phyloP scores from a whole-genome alignment of 1,140 invertebrate species.

The Diuraphis noxia region DNA sequence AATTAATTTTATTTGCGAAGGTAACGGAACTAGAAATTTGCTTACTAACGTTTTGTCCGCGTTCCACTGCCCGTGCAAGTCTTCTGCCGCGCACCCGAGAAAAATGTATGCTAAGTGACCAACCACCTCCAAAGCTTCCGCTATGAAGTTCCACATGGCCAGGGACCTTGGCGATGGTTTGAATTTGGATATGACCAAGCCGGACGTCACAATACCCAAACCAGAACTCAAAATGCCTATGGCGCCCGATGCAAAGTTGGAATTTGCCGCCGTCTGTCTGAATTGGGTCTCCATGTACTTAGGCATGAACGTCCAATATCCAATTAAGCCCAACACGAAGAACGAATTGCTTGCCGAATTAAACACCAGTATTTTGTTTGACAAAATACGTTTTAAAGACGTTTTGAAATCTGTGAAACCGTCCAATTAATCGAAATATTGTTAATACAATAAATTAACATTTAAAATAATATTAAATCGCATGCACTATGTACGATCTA shows the following conservation, averaged over 20 bases:
- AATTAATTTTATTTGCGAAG: neutral
- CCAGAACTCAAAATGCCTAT: slow-evolving; percentile 75
- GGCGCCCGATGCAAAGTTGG: slow-evolving; percentile 61
- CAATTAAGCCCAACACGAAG: slow-evolving; percentile 47
- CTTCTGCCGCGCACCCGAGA: slow-evolving; percentile 69
- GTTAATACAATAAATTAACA: neutral
- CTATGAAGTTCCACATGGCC: slow-evolving; percentile 74
- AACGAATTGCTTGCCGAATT: slow-evolving; percentile 47
- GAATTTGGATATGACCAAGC: slow-evolving; percentile 70
- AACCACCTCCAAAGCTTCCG: slow-evolving; percentile 68
- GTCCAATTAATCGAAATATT: neutral
- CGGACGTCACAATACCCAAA: slow-evolving; percentile 71
- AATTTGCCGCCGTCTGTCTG: slow-evolving; percentile 62
- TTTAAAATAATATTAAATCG: too few relatives aligned
- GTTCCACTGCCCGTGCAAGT: slow-evolving; percentile 63
- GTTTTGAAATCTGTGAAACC: slow-evolving; percentile 51
- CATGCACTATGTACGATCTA: too few relatives aligned
- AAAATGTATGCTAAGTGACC: slow-evolving; percentile 72
- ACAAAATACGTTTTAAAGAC: slow-evolving; percentile 43
- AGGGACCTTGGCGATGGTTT: slow-evolving; percentile 71
- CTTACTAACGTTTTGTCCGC: slow-evolving; percentile 61
- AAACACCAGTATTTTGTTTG: slow-evolving; percentile 43
- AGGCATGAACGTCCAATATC: slow-evolving; percentile 58
- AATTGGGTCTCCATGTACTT: slow-evolving; percentile 65
- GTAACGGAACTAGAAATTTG: neutral